Percentiles rank a stretch among this genome's conserved stretches.
Conservation (phyloP, 2,888 invertebrate genomes). For the Aphidoletes aphidimyza region DNA sequence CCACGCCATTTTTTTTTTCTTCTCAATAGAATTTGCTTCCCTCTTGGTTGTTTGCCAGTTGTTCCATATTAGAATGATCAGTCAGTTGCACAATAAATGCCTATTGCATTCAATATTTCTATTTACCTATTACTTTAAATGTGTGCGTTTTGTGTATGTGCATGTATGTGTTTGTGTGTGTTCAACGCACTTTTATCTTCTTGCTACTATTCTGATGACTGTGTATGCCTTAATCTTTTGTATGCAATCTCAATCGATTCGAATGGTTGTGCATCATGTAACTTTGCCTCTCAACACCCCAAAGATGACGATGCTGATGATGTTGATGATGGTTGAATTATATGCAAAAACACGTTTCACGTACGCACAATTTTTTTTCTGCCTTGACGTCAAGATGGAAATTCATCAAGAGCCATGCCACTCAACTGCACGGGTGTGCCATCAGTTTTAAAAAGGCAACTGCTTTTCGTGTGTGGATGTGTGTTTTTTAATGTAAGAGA, state of each 20-base stretch:
- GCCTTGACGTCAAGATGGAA: constrained; percentile 15
- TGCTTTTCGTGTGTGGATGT: no score
- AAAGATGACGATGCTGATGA: background rate
- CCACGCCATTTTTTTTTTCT: background rate
- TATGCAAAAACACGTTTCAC: constrained; percentile 36
- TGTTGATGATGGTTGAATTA: background rate
- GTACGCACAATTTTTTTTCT: constrained; percentile 31
- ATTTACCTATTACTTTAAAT: constrained; percentile 46
- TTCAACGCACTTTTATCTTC: constrained; percentile 24
- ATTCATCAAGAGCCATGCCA: constrained; percentile 1
- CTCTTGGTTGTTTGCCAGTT: background rate
- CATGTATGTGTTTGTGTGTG: background rate
- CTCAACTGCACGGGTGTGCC: constrained; percentile 21
- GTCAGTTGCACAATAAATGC: background rate
- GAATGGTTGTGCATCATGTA: background rate
- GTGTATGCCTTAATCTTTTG: no score
- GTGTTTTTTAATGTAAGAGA: no score
- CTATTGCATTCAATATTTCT: constrained; percentile 34
- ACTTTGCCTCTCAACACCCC: background rate
- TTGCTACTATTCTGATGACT: background rate
- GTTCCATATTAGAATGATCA: constrained; percentile 22
- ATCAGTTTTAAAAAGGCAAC: constrained; percentile 32
- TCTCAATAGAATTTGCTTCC: background rate
- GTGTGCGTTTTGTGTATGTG: background rate
- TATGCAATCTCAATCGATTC: no score